Base-by-base conservation (phyloP, 2,113 vertebrate genomes). In the Indicator maculatus region DNA sequence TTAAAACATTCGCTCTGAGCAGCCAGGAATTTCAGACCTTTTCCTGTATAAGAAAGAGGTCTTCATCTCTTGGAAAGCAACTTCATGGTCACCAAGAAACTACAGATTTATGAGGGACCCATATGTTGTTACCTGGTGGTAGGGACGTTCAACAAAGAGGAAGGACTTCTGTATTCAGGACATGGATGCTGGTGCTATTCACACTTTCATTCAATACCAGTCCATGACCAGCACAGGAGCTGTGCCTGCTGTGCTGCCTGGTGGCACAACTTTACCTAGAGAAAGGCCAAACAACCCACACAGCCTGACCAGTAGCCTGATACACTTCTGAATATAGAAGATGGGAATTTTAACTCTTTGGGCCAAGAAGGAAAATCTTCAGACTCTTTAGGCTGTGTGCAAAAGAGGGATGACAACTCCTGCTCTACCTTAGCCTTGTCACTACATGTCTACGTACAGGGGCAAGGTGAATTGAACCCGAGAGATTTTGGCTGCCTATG, bases 381-480 rank as follows among this genome's bases (percentile, higher is more conserved):
- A 11, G 9, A 11, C 53, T 74, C 21, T 31, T 84, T n/a, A 71
- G 39, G 41, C 36, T 78, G 63, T 1, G 0, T 52, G 38, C n/a
- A 52, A 50, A 74, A 53, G 66, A 74, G 13, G 17, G 9, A 23
- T 59, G 67, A 28, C 15, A 53, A 8, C 44, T 81, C 6, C n/a
- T 72, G 36, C 30, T 74, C 36, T 65, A 36, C 14, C 24, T 91
- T 70, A 64, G n/a, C n/a, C 31, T 70, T 69, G 23, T 50, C 3
- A 0, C 39, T 64, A 17, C 1, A 1, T 39, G 3, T 38, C 14
- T 69, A 39, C 8, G 2, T 31, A 41, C 7, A 11, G 1, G 4
- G 26, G 63, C 0, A 1, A 52, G 8, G 18, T 12, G 28, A 24
- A 23, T 55, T 4, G 4, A 30, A 12, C 39, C 38, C 65, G 33